Base-by-base conservation (phyloP, 1,140 invertebrate genomes). In the Ceratina japonica region DNA sequence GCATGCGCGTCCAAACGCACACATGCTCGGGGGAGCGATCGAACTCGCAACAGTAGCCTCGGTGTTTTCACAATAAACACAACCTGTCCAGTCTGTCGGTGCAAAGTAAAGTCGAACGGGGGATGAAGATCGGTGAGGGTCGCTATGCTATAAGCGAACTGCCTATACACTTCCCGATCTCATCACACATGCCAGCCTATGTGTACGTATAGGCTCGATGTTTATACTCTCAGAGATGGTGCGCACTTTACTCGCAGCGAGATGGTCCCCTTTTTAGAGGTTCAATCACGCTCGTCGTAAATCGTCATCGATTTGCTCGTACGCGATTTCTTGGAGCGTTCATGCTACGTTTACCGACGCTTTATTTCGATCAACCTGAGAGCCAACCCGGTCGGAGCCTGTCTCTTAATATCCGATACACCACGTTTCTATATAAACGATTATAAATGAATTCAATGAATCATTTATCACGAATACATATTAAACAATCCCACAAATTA, bases 31-130 rank as follows among this genome's bases (percentile, higher is more conserved):
- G 58, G 10, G 31, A 49, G 61, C 79, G 79, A 82, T 84, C 82
- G 83, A 49, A 71, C 80, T 79, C 51, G 63, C 61, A 62, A 58
- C 75, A 70, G 79, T 70, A 75, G 73, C 84, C 79, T 54, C 81
- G 71, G 75, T 91, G 89, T 91, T 92, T 91, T 91, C 88, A 91
- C 61, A 90, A 90, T 90, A 92, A 92, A 92, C 89, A 92, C 89
- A 90, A 92, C 91, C 90, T 91, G 91, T 88, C 86, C 89, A 81
- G 37, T 44, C 64, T 81, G 80, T 73, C 78, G 81, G 74, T 79
- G 81, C 74, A 78, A 86, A 88, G 86, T 86, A 89, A 90, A 89
- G 87, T 84, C 80, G 72, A 73, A 31, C 56, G 81, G 56, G 71
- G 61, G 71, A 51, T 27, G 37, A 76, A 81, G 31, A 77, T 56